Evolutionary conservation across 2,113 vertebrate species (phyloP).

Genomic region (Microcebus lehilahytsara): DNA sequence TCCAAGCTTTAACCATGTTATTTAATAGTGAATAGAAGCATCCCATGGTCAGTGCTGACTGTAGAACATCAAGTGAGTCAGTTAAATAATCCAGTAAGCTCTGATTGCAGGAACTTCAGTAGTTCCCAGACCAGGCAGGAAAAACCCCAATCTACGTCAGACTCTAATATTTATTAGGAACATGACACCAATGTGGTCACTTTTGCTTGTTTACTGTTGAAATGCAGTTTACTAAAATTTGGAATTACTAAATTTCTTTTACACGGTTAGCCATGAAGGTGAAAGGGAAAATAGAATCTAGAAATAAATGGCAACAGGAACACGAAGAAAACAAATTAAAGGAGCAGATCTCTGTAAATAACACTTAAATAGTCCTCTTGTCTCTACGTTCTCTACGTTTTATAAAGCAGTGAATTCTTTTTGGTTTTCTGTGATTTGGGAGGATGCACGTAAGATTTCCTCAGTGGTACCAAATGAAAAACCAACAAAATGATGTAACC

Average conservation of each 20-base stretch:
- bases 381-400: background rate
- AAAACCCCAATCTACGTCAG: conserved; percentile 82
- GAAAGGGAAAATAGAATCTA: conserved; percentile 52
- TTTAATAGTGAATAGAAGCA: conserved; percentile 51
- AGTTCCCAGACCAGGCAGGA: conserved; percentile 72
- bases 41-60: background rate
- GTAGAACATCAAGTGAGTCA: conserved; percentile 55
- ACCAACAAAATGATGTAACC: background rate
- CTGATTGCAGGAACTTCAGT: conserved; percentile 67
- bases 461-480: background rate
- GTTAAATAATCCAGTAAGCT: conserved; percentile 56
- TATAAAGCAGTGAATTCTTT: background rate
- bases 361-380: background rate
- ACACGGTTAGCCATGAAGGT: conserved; percentile 43
- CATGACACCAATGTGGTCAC: conserved; percentile 73
- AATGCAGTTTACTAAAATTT: conserved; percentile 78
- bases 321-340: conserved; percentile 52
- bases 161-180: conserved; percentile 84
- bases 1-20: conserved; percentile 7
- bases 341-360: conserved; percentile 27
- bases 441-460: background rate
- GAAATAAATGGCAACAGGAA: conserved; percentile 2
- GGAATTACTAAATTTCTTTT: conserved; percentile 72
- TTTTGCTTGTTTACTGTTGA: conserved; percentile 79
- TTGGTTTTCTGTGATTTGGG: background rate